Conservation (phyloP, 2,888 invertebrate species). For the Argyra leucocephala region DNA sequence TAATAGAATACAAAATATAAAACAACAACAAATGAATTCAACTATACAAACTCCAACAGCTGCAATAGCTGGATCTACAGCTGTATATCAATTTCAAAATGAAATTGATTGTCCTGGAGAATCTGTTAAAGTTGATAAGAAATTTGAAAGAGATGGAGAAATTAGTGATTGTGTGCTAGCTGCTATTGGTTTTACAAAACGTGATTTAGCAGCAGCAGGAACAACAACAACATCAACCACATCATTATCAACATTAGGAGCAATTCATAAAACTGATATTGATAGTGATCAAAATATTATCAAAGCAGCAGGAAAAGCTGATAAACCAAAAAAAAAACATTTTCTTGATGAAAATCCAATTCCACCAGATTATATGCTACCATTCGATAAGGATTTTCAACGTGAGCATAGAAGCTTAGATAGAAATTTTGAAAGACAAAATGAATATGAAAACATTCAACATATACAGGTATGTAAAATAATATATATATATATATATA, state of each 20-base stretch:
- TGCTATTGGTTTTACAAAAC: conserved; percentile 42
- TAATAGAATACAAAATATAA: not conserved
- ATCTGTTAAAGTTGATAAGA: conserved; percentile 41
- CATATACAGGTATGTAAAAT: not conserved
- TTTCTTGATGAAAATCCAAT: conserved; percentile 44
- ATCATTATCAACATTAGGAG: not conserved
- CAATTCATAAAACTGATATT: conserved; percentile 8
- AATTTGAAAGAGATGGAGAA: conserved; percentile 42
- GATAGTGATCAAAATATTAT: conserved; percentile 5
- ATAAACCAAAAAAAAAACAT: conserved; percentile 33
- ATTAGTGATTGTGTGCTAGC: conserved; percentile 43
- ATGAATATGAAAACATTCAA: conserved; percentile 28
- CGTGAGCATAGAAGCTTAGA: conserved; percentile 42
- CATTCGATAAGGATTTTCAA: conserved; percentile 32
- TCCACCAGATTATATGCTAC: conserved; percentile 41
- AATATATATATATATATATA: no score
- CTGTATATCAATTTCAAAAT: conserved; percentile 13
- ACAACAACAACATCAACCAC: conserved; percentile 26
- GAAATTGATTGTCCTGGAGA: conserved; percentile 29
- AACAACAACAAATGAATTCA: not conserved
- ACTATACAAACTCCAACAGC: not conserved
- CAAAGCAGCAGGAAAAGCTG: not conserved
- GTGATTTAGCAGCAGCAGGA: conserved; percentile 34
- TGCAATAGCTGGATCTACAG: conserved; percentile 2
- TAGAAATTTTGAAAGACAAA: conserved; percentile 40